phyloP scores from a whole-genome alignment of 2,888 invertebrate genomes.

The Anaspis maculata region DNA sequence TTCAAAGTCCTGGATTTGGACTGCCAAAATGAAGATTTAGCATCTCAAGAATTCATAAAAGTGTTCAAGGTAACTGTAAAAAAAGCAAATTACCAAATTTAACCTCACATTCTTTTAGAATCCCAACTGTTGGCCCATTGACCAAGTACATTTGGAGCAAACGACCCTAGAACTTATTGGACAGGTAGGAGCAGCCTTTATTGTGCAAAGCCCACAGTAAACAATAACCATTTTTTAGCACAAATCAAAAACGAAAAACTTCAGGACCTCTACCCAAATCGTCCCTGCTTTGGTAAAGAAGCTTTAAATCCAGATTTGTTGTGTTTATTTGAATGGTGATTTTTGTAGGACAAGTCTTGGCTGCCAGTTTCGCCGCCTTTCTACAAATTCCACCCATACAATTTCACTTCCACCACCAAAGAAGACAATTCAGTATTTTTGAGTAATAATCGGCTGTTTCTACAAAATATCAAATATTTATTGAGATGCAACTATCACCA shows the following conservation, averaged over 20 bases:
- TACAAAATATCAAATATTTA: slow-evolving; percentile 32
- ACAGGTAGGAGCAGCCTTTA: no score
- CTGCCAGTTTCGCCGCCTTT: slow-evolving; percentile 25
- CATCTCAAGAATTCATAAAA: slow-evolving; percentile 13
- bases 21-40: slow-evolving; percentile 6
- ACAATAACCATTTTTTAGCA: no score
- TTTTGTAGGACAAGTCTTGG: slow-evolving; percentile 26
- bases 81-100: slow-evolving; percentile 3
- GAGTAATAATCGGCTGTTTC: slow-evolving; percentile 27
- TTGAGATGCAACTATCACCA: slow-evolving; percentile 36
- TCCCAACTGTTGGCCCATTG: slow-evolving; percentile 50
- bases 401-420: slow-evolving; percentile 22
- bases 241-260: slow-evolving; percentile 15
- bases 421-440: slow-evolving; percentile 30
- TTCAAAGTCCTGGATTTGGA: slow-evolving; percentile 13
- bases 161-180: slow-evolving; percentile 18
- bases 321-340: no score
- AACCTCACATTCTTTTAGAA: slow-evolving; percentile 42
- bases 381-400: slow-evolving; percentile 31
- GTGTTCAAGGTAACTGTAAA: slow-evolving; percentile 14
- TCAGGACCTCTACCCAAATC: slow-evolving; percentile 20
- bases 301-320: no score
- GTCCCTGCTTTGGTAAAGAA: no score
- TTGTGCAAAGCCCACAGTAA: no score
- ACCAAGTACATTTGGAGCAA: slow-evolving; percentile 36